phyloP scores from a whole-genome alignment of 2,797 vertebrate genomes.

The Sternotherus odoratus region DNA sequence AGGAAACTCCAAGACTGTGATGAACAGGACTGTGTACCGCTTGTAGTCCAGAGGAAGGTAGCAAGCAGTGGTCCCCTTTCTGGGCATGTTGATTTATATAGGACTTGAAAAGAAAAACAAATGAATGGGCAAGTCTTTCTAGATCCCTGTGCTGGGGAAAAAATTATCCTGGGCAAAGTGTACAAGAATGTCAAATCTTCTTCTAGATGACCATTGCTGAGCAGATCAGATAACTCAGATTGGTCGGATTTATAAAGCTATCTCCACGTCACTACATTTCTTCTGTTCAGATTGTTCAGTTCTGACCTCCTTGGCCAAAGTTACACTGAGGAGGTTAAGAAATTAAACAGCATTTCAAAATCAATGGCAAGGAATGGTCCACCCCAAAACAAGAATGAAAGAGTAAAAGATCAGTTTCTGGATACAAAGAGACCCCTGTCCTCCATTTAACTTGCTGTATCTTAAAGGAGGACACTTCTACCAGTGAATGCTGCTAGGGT shows the following conservation, averaged over 20 bases:
- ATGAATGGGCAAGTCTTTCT: neutral
- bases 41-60: accelerated
- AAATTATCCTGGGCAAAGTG: neutral
- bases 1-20: neutral
- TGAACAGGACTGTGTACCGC: accelerated
- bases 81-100: accelerated
- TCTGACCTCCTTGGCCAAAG: neutral
- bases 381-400: accelerated
- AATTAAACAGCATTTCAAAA: neutral
- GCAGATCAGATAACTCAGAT: neutral
- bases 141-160: accelerated
- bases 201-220: accelerated
- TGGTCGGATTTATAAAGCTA: accelerated
- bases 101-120: accelerated
- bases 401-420: accelerated
- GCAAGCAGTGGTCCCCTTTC: accelerated
- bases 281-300: neutral
- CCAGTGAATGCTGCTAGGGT: accelerated
- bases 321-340: neutral
- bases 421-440: neutral
- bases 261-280: no score
- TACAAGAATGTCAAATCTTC: neutral
- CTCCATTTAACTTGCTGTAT: accelerated
- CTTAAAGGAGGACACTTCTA: accelerated
- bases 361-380: accelerated